Conservation (phyloP, 2,888 invertebrate genomes). For the Euplagia quadripunctaria region DNA sequence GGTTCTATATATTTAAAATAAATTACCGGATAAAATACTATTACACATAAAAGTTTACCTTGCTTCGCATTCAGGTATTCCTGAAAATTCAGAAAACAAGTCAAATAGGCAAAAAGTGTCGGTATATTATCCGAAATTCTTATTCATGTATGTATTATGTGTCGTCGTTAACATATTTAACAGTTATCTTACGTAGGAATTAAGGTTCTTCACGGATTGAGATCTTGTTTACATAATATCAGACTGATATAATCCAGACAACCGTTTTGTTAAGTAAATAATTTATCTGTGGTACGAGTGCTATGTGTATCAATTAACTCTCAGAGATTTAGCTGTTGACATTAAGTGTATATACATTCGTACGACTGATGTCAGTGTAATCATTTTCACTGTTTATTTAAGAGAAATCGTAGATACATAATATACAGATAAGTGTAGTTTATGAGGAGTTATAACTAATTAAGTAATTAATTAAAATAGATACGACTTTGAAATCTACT, state of each 20-base stretch:
- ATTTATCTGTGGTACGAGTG: conserved; percentile 37
- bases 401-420: background rate
- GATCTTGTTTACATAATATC: conserved; percentile 47
- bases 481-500: too few species aligned
- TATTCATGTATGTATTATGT: conserved; percentile 49
- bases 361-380: background rate
- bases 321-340: background rate
- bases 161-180: conserved; percentile 51
- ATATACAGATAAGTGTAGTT: background rate
- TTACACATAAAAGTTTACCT: background rate
- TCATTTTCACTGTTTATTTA: background rate
- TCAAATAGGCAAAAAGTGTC: conserved; percentile 29
- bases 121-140: conserved; percentile 33
- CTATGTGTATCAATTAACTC: conserved; percentile 11
- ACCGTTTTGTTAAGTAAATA: conserved; percentile 33
- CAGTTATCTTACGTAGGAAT: conserved; percentile 36
- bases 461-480: background rate
- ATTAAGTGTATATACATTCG: background rate
- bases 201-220: conserved; percentile 34
- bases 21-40: background rate
- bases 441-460: background rate
- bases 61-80: background rate
- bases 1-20: too few species aligned
- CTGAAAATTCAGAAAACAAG: conserved; percentile 30
- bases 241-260: conserved; percentile 41